Percentiles rank a stretch among this genome's conserved stretches.
These are phyloP conservation scores for Mesitornis unicolor DNA, from an alignment of 2,113 vertebrate species.

Conservation along the genomic window DNA sequence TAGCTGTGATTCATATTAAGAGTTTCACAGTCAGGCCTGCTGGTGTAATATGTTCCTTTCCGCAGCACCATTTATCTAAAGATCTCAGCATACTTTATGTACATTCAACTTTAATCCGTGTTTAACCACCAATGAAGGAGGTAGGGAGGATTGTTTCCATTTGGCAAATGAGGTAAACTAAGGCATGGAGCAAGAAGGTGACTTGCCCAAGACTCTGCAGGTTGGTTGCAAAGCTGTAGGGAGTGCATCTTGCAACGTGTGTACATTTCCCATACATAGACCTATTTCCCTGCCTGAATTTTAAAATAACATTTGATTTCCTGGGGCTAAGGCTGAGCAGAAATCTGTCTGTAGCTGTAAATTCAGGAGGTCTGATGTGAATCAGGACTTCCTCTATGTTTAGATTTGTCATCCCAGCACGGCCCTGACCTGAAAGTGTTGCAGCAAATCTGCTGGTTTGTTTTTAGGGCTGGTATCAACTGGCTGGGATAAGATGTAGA, in stretches of 20 bases:
- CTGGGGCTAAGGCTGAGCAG: neutral
- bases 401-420: neutral
- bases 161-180: neutral
- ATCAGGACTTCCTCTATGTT: neutral
- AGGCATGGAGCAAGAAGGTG: neutral
- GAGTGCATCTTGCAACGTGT: neutral
- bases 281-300: neutral
- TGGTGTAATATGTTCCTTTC: constrained; percentile 15
- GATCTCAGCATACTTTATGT: neutral
- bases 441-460: neutral
- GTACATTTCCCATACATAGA: accelerated
- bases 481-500: neutral
- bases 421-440: neutral
- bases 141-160: neutral
- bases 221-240: neutral
- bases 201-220: neutral
- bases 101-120: neutral
- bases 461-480: neutral
- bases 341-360: neutral
- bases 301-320: neutral
- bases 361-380: neutral
- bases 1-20: constrained; percentile 2
- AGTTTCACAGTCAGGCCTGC: neutral
- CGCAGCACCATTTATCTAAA: neutral
- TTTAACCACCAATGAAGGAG: neutral